phyloP scores from a whole-genome alignment of 2,113 vertebrate genomes.

The Bagarius yarrelli region DNA sequence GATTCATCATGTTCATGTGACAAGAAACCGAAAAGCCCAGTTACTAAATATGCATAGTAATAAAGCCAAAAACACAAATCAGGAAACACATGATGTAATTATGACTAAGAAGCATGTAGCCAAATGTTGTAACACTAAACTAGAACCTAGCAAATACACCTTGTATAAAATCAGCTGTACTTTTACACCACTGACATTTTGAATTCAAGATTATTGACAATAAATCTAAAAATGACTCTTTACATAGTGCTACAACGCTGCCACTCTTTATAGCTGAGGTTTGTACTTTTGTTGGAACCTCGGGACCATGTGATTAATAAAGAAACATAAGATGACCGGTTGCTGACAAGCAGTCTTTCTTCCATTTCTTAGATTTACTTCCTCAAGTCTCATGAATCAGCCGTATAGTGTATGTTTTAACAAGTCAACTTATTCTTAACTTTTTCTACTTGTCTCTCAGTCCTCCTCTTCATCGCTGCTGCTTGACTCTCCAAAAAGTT shows the following conservation, averaged over 20 bases:
- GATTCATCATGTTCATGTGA: constrained; percentile 39
- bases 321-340: constrained; percentile 5
- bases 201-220: background rate
- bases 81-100: background rate
- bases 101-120: background rate
- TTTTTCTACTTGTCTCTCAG: constrained; percentile 1
- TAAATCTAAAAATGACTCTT: background rate
- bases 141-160: background rate
- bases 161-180: background rate
- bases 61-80: background rate
- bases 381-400: background rate
- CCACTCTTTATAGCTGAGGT: constrained; percentile 11
- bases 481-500: constrained; percentile 63
- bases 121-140: background rate
- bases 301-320: constrained; percentile 28
- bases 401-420: too few species aligned
- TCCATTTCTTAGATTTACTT: background rate
- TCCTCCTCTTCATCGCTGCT: constrained; percentile 66
- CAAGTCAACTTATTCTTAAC: background rate
- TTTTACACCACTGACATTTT: background rate
- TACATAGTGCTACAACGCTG: background rate
- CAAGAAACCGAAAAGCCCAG: constrained; percentile 29
- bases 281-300: constrained; percentile 22
- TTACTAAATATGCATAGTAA: constrained; percentile 10
- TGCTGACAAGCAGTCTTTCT: constrained; percentile 18